phyloP scores from a whole-genome alignment of 2,113 vertebrate species.

The Embiotoca jacksoni region DNA sequence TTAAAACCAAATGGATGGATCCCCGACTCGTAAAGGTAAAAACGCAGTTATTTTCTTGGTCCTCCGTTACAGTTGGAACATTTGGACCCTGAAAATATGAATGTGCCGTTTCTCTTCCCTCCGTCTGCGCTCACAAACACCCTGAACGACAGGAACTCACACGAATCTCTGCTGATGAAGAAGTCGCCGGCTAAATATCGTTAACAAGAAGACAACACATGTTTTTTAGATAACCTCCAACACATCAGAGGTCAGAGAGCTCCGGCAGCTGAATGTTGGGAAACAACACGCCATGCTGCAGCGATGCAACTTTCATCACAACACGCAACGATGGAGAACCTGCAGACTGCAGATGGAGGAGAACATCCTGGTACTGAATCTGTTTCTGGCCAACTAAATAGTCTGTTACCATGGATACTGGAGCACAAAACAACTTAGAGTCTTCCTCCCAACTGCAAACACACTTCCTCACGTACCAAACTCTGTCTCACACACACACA shows the following conservation, averaged over 20 bases:
- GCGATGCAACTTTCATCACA: too few species aligned
- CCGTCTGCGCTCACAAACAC: background rate
- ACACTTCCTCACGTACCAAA: too few species aligned
- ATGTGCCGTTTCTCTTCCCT: background rate
- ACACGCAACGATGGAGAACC: too few species aligned
- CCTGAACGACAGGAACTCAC: background rate
- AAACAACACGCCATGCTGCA: too few species aligned
- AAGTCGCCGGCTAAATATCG: slow-evolving; percentile 57
- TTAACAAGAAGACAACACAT: background rate
- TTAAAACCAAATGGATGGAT: slow-evolving; percentile 35
- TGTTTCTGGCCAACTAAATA: too few species aligned
- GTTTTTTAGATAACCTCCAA: slow-evolving; percentile 10
- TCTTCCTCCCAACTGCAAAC: too few species aligned
- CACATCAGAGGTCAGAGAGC: background rate
- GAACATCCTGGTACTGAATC: too few species aligned
- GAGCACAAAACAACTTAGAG: too few species aligned
- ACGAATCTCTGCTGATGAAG: background rate
- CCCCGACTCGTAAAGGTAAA: background rate
- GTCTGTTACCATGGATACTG: too few species aligned
- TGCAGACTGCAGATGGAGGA: too few species aligned
- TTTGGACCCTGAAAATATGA: slow-evolving; percentile 17
- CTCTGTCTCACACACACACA: background rate
- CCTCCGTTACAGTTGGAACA: slow-evolving; percentile 8
- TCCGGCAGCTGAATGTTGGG: too few species aligned
- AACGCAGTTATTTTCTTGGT: background rate